Percentiles rank a stretch among this genome's conserved stretches.
These are phyloP conservation scores for Antidorcas marsupialis DNA, from an alignment of 2,113 vertebrate species.

Conservation along the genomic window DNA sequence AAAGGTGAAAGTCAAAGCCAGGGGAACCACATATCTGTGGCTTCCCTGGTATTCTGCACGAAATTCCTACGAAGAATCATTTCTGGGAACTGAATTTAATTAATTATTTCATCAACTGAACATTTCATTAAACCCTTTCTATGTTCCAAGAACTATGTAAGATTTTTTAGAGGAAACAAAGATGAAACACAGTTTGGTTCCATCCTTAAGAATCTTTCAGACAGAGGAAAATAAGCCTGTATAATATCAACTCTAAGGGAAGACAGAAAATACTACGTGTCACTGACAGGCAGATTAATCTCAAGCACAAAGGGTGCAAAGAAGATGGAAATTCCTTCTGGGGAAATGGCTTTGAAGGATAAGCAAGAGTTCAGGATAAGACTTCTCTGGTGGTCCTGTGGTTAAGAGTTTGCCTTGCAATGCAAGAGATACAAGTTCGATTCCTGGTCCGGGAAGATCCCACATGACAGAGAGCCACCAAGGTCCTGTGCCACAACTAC, in stretches of 20 bases:
- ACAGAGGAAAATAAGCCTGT: neutral
- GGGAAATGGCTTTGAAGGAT: neutral
- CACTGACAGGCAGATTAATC: neutral
- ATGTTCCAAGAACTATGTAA: neutral
- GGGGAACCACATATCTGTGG: too few relatives aligned
- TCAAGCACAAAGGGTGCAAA: neutral
- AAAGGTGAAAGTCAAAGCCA: neutral
- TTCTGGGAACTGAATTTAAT: neutral
- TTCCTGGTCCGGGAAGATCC: neutral
- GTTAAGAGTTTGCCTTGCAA: neutral
- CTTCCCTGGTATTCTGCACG: neutral
- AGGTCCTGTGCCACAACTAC: neutral
- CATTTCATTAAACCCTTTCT: neutral
- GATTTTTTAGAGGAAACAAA: neutral
- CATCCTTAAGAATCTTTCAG: neutral
- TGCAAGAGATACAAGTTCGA: neutral
- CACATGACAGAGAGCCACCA: neutral
- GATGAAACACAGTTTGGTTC: neutral
- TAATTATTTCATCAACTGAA: neutral
- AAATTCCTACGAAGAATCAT: neutral
- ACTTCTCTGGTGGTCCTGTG: neutral
- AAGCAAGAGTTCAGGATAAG: neutral
- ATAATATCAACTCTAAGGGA: neutral
- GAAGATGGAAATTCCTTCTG: neutral
- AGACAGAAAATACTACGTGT: neutral